Base-by-base conservation (phyloP, 2,888 invertebrate species). In the Ptilodon capucinus region DNA sequence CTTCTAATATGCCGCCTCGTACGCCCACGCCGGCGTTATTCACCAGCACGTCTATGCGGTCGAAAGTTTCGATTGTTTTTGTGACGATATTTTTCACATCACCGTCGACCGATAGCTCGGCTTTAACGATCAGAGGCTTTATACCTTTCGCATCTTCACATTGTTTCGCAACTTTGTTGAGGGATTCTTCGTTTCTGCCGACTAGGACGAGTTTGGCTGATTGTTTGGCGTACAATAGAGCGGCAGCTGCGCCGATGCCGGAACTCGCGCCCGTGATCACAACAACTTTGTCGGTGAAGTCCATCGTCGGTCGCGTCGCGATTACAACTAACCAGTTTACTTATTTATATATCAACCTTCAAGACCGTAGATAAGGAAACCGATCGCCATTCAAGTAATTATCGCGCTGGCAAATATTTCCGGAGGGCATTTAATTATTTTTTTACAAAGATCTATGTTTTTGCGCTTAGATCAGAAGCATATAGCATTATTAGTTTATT, bases 1-100 rank as follows among this genome's bases (percentile, higher is more conserved):
- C 95, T 49, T 93, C 95, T 71, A 96, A 96, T 64, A 98, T 96
- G 17, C 93, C 92, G 4, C 97, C 98, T 11, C 81, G 82, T 65
- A 94, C 93, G 42, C 97, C 85, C 21, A 95, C 92, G 8, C 98
- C 98, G 28, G 98, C 98, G 84, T 95, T 97, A 77, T 98, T 97
- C 3, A 97, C 92, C 39, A 97, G 79, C 25, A 97, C 93, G 86
- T 97, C 95, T 9, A 97, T 88, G 60, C 92, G 93, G 1, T 93
- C 93, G 71, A 92, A 95, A 57, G 92, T 92, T 42, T 92, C 83
- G 4, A 97, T 82, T 0, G 96, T 95, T 34, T 93, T 87, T 2
- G 92, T 86, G 5, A 97, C 76, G 49, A 97, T 93, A 30, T 88
- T 88, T 66, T 93, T 92, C 0, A 93, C 91, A 58, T 96, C 95